Evolutionary conservation across 2,888 invertebrate genomes (phyloP), one percentile per base, ranked within the genome.

Genomic region (Nycteola revayana): DNA sequence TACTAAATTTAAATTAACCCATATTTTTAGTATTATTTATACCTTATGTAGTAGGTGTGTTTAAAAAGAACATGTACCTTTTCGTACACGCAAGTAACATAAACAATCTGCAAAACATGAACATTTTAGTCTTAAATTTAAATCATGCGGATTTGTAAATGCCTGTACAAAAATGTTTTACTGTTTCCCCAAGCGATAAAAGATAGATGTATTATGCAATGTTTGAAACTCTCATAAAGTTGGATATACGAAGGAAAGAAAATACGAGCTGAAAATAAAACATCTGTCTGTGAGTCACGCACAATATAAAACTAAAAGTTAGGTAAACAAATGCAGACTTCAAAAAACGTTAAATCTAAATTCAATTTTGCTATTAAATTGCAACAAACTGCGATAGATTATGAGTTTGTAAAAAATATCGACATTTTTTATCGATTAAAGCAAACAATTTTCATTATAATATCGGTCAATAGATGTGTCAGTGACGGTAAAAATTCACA

Each of bases 251-350:
- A 72, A 55, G 64, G 57, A 65, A 65, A 64, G 66, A 68, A 69
- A 68, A 68, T 69, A 69, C 60, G 49, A 54, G 58, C 69, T 62
- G 63, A 67, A 74, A 76, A 81, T 81, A 80, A 78, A 79, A 79
- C 81, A 75, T 78, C 75, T 76, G 81, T 69, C 63, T 62, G 60
- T 75, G 74, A 80, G 62, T 78, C 76, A 77, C 67, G 66, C 54
- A 62, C 62, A 71, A 60, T 65, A 70, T 70, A 70, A 73, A 71
- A 75, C 65, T 73, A 65, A 74, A 74, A 66, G 66, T 72, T 64
- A 71, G 57, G 66, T 75, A 76, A 75, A 75, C 75, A 74, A 56
- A 66, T 66, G 58, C 54, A 67, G 61, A 62, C 68, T 67, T 67
- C 53, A 66, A 69, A 66, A 65, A 64, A 49, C 49, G 42, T 56